Base-by-base conservation (phyloP, 2,797 vertebrate genomes). In the Dicrostonyx torquatus region DNA sequence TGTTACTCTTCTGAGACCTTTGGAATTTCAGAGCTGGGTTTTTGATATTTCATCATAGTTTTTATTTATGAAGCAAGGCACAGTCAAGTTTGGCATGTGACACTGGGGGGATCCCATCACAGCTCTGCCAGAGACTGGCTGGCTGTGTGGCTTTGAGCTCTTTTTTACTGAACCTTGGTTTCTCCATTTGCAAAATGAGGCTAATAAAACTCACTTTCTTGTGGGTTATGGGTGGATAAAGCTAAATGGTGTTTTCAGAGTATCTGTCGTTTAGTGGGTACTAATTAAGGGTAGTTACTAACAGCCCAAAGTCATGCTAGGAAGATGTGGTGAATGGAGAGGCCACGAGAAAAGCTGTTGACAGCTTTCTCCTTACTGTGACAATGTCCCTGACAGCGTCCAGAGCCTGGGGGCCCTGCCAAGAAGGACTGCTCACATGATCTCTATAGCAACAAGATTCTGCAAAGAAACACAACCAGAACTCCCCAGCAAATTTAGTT, bases 11-110 rank as follows among this genome's bases (percentile, higher is more conserved):
- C 53, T 77, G 83, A 96, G 75, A 84, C 82, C 48, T 24, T 0
- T 70, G 87, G 73, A 77, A 76, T 88, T 96, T 96, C 82, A 88
- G 91, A 93, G 73, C 64, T 70, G 72, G 17, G 3, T 37, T 88
- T 97, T 90, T 93, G 66, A 90, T 86, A 43, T 94, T 75, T 5
- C 31, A 7, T 64, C 24, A 34, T 17, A 70, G 20, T 92, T 92
- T 86, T 95, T 84, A 93, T 90, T 94, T 95, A 86, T 22, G 68
- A 79, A 91, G 78, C 40, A 64, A 73, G 24, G 70, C n/a, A 53
- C 22, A 40, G 64, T 60, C 72, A 66, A 60, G 64, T 72, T 91
- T 34, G 34, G 48, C 60, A 29, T 87, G 78, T 37, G 40, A 84
- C 29, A 34, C 72, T 7, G 2, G 6, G 43, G 2, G 20, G 2